Percentiles rank a stretch among this genome's conserved stretches.
Conservation (phyloP, 2,113 vertebrate species). For the Clarias magur region DNA sequence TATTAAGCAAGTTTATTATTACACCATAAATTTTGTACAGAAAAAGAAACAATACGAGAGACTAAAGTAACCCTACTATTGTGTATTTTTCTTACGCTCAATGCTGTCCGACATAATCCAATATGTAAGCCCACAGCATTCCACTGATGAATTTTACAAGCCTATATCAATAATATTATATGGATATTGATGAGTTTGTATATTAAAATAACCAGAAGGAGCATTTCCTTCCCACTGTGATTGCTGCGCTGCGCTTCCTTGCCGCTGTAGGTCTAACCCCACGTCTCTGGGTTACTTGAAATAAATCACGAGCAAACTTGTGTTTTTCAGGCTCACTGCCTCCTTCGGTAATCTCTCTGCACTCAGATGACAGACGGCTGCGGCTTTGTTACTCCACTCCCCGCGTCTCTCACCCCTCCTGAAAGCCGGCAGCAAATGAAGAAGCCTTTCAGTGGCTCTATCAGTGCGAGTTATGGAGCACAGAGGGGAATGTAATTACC, state of each 20-base stretch:
- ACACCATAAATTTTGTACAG: background rate
- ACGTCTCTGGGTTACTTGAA: background rate
- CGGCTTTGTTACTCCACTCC: conserved; percentile 11
- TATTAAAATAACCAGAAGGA: background rate
- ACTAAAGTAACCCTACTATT: background rate
- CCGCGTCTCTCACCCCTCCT: conserved; percentile 5
- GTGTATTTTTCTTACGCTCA: too few species aligned
- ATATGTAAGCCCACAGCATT: background rate
- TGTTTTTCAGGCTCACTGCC: conserved; percentile 28
- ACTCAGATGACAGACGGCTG: conserved; percentile 46
- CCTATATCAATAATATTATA: background rate
- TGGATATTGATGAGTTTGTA: background rate
- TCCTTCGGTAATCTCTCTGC: conserved; percentile 22
- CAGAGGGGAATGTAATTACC: conserved; percentile 49
- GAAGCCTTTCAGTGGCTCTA: conserved; percentile 44
- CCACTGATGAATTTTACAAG: background rate
- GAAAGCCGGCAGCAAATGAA: conserved; percentile 30
- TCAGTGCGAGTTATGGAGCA: conserved; percentile 49
- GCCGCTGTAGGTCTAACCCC: background rate
- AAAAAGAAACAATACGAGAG: background rate
- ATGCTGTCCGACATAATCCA: background rate
- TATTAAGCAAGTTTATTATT: background rate
- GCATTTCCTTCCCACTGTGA: background rate
- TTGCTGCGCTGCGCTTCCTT: background rate
- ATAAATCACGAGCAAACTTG: conserved; percentile 35